Base-by-base conservation (phyloP, 2,797 vertebrate genomes). In the Fistularia tabacaria region DNA sequence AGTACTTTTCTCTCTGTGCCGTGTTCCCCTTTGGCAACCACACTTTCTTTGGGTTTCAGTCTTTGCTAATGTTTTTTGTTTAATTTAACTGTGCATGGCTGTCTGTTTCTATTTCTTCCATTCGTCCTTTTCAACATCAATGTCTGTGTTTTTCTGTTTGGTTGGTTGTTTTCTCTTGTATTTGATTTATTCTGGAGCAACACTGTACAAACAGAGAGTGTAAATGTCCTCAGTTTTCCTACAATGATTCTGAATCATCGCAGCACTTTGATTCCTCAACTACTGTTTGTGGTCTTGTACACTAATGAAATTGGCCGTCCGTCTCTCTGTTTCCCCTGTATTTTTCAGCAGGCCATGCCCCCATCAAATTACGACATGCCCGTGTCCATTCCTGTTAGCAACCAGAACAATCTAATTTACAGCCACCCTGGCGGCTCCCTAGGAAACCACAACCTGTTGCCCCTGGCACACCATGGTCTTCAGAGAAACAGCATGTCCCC, bases 401-500 rank as follows among this genome's bases (percentile, higher is more conserved):
- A 95, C 87, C 97, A 95, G 87, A 98, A 94, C 91, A 96, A 92
- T 85, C 80, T 98, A 88, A 93, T 97, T 25, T 99, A 99, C 90
- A 96, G 93, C 85, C 97, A 95, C 77, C 94, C 93, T 3, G 94
- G 94, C 48, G 93, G 93, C 76, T 95, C 95, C 1, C 89, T 97
- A 86, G 96, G 95, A 79, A 98, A 98, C 85, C 97, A 96, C 85
- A 99, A 95, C 86, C 93, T 99, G 86, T 89, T 98, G 91, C 95
- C 96, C 3, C 88, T 98, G 89, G 90, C 93, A 54, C 96, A 98
- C 88, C 96, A 95, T 69, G 93, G 95, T 80, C 91, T 99, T 85
- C 97, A 98, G 90, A 94, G 97, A 87, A 99, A 99, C 90, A 99
- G 94, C 90, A 98, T 99, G 96, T 99, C 97, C 83, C 97, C 97